Base-by-base conservation (phyloP, 2,888 invertebrate genomes). In the Leucozona laternaria region DNA sequence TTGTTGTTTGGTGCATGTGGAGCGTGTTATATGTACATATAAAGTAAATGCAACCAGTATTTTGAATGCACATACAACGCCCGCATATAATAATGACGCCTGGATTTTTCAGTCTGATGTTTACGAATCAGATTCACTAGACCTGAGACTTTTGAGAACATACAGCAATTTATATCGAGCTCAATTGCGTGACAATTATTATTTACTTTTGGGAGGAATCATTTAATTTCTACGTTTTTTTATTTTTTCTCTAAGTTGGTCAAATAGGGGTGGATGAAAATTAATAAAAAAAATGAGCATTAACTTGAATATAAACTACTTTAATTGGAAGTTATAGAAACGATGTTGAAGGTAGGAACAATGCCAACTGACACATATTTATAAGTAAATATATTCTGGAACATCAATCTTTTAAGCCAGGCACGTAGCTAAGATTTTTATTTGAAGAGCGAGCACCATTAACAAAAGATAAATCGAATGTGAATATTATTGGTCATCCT, bases 171-270 rank as follows among this genome's bases (percentile, higher is more conserved):
- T n/a, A 11, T 37, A 43, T 43, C 13, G 60, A 50, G 15, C 37
- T 13, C 80, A 85, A 85, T 80, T 80, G 85, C 85, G 85, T 85
- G 85, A 85, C 80, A 85, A 85, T 80, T 77, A 77, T 77, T 77
- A 28, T 53, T 25, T 80, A 55, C 72, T 72, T 80, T 80, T 68
- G 55, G 80, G 71, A 62, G 72, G 50, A 77, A 80, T 73, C 68
- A 50, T 68, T 50, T 50, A 55, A 20, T 60, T 53, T 53, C 31
- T 50, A 15, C 17, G 13, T 66, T 45, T 40, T 28, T 17, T 7
- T 11, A 15, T 15, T 40, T 17, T 10, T 17, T 45, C 10, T 8
- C 17, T 45, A 3, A 45, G 4, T 17, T 58, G 64, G 15, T 2
- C 58, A n/a, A 11, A 20, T 57, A 80, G 77, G 80, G 85, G 77